Evolutionary conservation across 1,140 invertebrate species (phyloP).

Genomic region (Drosophila equinoxialis): DNA sequence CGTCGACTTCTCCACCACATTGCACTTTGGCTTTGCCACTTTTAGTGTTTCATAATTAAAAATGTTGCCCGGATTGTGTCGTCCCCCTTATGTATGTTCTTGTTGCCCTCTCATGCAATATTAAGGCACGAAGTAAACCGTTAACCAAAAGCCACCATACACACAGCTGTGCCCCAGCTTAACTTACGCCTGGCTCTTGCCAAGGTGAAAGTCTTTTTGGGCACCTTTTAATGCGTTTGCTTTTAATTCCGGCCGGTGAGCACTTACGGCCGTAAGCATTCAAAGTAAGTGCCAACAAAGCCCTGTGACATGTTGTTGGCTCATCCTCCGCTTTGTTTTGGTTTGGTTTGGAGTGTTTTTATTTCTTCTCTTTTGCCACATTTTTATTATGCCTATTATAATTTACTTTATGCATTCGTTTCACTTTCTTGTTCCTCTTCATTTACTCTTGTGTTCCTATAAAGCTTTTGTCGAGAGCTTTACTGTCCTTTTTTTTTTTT

Average conservation of each 20-base stretch:
- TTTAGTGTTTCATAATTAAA: slow-evolving; percentile 83
- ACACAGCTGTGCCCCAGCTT: slow-evolving; percentile 66
- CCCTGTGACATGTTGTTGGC: slow-evolving; percentile 60
- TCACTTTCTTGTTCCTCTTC: slow-evolving; percentile 26
- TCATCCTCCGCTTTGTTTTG: slow-evolving; percentile 18
- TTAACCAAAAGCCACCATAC: slow-evolving; percentile 37
- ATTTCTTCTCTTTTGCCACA: slow-evolving; percentile 35
- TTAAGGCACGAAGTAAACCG: slow-evolving; percentile 56
- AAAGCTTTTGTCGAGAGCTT: slow-evolving; percentile 47
- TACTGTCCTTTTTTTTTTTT: slow-evolving; percentile 49
- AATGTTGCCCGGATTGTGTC: slow-evolving; percentile 73
- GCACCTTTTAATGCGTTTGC: slow-evolving; percentile 80
- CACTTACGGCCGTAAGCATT: slow-evolving; percentile 65
- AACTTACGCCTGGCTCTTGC: slow-evolving; percentile 54
- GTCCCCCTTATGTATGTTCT: slow-evolving; percentile 30
- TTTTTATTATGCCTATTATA: slow-evolving; percentile 81
- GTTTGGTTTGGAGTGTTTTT: slow-evolving; percentile 15
- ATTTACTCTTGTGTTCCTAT: slow-evolving; percentile 20
- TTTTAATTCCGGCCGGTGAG: slow-evolving; percentile 75
- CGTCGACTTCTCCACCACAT: slow-evolving; percentile 49
- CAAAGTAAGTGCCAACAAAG: slow-evolving; percentile 63
- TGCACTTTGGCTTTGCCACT: slow-evolving; percentile 82
- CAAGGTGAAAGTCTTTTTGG: slow-evolving; percentile 80
- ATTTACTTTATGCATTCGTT: slow-evolving; percentile 76
- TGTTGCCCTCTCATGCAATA: slow-evolving; percentile 62